Evolutionary conservation across 1,140 invertebrate genomes (phyloP).

Genomic region (Argopecten irradians): DNA sequence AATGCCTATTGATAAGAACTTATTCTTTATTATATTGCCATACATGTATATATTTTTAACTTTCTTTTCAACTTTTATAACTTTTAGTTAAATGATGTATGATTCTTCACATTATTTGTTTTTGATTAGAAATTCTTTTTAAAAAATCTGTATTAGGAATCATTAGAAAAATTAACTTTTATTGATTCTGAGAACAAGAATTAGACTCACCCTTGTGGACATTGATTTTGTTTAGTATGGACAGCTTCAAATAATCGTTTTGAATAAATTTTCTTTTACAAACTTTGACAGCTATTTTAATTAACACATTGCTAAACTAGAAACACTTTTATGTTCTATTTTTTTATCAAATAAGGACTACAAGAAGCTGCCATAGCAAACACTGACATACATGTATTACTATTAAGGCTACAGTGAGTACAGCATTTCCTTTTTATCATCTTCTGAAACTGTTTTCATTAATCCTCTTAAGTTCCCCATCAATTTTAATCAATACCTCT

Average conservation of each 20-base stretch:
- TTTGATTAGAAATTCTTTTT: not conserved
- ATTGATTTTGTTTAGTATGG: not conserved
- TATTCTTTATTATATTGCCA: not conserved
- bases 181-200: not conserved
- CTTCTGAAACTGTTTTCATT: not conserved
- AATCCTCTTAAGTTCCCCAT: not conserved
- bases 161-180: not conserved
- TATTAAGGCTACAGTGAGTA: not conserved
- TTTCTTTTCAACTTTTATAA: not conserved
- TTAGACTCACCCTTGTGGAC: not conserved
- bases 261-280: not conserved
- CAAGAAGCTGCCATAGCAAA: not conserved
- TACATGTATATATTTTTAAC: not conserved
- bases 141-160: no score
- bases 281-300: no score
- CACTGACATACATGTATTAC: not conserved
- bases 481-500: conserved; percentile 8
- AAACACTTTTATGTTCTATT: no score
- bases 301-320: no score
- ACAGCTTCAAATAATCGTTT: not conserved
- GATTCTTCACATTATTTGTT: not conserved
- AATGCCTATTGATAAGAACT: not conserved
- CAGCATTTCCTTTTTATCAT: not conserved
- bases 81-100: not conserved
- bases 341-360: not conserved